phyloP scores from a whole-genome alignment of 2,888 invertebrate genomes.

The Altica lythri region DNA sequence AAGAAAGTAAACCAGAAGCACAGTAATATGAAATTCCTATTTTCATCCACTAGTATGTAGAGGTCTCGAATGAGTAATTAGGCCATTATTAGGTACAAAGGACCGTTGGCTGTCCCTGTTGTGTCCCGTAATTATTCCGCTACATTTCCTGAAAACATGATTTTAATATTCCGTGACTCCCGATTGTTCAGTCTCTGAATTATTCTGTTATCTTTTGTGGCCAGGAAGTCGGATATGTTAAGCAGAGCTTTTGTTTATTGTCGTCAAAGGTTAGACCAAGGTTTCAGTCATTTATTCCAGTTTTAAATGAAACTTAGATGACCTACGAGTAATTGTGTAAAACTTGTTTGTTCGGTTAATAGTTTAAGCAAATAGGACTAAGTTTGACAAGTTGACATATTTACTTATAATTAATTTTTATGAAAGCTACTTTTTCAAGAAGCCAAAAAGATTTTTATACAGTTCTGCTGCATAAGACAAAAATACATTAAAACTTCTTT shows the following conservation, averaged over 20 bases:
- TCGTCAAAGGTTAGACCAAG: no score
- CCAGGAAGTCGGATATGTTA: slow-evolving; percentile 24
- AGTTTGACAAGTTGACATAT: no score
- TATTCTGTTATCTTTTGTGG: slow-evolving; percentile 31
- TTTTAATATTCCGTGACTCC: slow-evolving; percentile 33
- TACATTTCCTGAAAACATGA: slow-evolving; percentile 31
- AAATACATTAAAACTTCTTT: no score
- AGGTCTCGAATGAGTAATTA: slow-evolving; percentile 22
- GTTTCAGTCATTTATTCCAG: no score
- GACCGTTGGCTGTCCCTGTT: slow-evolving; percentile 16
- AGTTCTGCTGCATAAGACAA: no score
- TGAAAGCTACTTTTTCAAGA: no score
- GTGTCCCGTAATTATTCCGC: slow-evolving; percentile 28
- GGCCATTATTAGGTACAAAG: slow-evolving; percentile 25
- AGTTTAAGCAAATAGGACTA: no score
- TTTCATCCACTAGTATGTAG: slow-evolving; percentile 10
- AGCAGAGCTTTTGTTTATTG: slow-evolving; percentile 25
- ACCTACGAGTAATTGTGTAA: no score
- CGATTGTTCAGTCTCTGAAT: slow-evolving; percentile 29
- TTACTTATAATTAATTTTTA: no score
- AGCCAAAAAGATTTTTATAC: no score
- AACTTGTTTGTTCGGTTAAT: no score
- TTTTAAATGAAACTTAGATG: no score
- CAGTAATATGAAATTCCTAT: slow-evolving; percentile 3
- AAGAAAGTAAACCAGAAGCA: slow-evolving; percentile 1